Base-by-base conservation (phyloP, 2,797 vertebrate genomes). In the Zenarchopterus dispar region DNA sequence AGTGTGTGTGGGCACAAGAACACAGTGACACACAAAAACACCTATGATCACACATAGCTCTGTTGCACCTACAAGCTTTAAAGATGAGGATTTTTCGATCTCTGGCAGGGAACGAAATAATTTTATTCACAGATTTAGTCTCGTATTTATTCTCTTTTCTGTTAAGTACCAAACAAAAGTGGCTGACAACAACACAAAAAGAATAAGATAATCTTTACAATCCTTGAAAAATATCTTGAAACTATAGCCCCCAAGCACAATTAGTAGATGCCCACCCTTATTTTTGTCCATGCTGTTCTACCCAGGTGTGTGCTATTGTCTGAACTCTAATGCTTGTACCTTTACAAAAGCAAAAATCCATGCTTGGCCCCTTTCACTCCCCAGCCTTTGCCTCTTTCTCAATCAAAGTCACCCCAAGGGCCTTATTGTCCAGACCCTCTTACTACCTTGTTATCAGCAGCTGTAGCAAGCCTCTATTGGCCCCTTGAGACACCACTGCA, bases 401-500 rank as follows among this genome's bases (percentile, higher is more conserved):
- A 81, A 77, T 89, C 87, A 88, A 75, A 85, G 77, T 75, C 73
- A 75, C 81, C 86, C 73, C 77, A 55, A 77, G 86, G 88, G 88
- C 63, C 81, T 87, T 63, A 78, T 89, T 86, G 84, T 85, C 65
- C 75, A 22, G 58, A 61, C 52, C 72, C 65, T 82, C 75, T 69
- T 79, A 85, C 84, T 88, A 78, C 80, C 84, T 84, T 84, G 86
- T 90, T 89, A 90, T 88, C 80, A 88, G 77, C 86, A 78, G 74
- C 83, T 73, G 81, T 68, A 78, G 67, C 56, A 55, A 62, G 64
- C 53, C 55, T 45, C 43, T 58, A 85, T 75, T 69, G 79, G 76
- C 63, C 81, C 77, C 74, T 47, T 61, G 81, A 86, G 85, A 78
- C 61, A 74, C 74, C 46, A 56, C 80, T 62, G 80, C 88, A 91